Conservation (phyloP, 2,113 vertebrate genomes). For the Corythornis madagascariensis region DNA sequence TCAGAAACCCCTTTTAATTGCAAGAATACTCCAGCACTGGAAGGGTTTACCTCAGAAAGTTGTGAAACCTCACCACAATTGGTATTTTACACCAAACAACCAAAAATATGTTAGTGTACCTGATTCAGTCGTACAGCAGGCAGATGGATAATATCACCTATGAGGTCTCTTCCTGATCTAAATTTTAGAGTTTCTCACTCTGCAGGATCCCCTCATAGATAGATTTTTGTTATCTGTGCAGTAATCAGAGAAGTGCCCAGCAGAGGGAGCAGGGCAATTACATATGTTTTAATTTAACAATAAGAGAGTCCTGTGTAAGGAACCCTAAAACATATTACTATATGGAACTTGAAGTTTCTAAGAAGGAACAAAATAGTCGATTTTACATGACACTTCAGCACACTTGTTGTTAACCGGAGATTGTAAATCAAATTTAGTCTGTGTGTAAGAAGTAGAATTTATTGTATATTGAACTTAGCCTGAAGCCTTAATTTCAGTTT, state of each 20-base stretch:
- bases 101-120: not conserved
- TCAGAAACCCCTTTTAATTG: not conserved
- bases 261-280: slow-evolving; percentile 56
- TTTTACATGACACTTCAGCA: not conserved
- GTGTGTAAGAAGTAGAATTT: not conserved
- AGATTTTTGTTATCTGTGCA: not conserved
- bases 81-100: not conserved
- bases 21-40: not conserved
- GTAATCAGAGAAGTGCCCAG: slow-evolving; percentile 6
- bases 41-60: not conserved
- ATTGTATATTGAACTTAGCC: not conserved
- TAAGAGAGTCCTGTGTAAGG: not conserved
- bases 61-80: not conserved
- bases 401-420: not conserved
- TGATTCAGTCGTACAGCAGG: not conserved
- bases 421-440: not conserved
- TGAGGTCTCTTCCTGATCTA: not conserved
- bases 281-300: not conserved
- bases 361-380: not conserved
- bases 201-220: not conserved
- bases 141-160: not conserved
- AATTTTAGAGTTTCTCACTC: not conserved
- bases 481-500: not conserved
- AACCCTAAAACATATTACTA: not conserved
- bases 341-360: not conserved